Evolutionary conservation across 2,113 vertebrate species (phyloP).

Genomic region (Pterocles burchelli): DNA sequence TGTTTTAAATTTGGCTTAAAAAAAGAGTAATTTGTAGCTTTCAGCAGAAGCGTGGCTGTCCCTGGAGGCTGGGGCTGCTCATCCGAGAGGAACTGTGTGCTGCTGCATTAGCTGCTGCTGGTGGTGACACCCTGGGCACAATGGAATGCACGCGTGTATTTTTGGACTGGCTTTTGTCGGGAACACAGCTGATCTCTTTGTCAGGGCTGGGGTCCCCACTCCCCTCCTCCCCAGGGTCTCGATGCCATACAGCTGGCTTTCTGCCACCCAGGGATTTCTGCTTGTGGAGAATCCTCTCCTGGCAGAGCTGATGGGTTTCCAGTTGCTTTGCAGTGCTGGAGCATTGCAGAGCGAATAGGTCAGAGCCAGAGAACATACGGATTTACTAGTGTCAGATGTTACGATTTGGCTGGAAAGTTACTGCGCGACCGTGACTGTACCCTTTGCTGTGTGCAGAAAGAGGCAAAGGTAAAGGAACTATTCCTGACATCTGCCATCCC

Average conservation of each 20-base stretch:
- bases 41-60: background rate
- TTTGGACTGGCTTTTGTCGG: background rate
- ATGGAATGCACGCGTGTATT: fast-evolving
- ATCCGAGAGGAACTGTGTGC: background rate
- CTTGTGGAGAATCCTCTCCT: fast-evolving
- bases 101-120: background rate
- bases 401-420: background rate
- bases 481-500: background rate
- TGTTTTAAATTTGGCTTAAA: background rate
- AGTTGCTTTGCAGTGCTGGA: background rate
- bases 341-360: fast-evolving
- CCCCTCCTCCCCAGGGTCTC: background rate
- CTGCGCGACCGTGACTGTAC: background rate
- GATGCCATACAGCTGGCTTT: fast-evolving
- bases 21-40: background rate
- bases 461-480: background rate
- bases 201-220: fast-evolving
- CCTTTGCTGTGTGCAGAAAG: no score
- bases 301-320: background rate
- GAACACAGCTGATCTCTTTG: background rate
- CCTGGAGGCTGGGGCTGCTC: background rate
- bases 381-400: background rate
- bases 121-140: background rate
- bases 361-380: background rate
- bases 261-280: background rate